phyloP scores from a whole-genome alignment of 2,888 invertebrate genomes.

The Ophion costatus region DNA sequence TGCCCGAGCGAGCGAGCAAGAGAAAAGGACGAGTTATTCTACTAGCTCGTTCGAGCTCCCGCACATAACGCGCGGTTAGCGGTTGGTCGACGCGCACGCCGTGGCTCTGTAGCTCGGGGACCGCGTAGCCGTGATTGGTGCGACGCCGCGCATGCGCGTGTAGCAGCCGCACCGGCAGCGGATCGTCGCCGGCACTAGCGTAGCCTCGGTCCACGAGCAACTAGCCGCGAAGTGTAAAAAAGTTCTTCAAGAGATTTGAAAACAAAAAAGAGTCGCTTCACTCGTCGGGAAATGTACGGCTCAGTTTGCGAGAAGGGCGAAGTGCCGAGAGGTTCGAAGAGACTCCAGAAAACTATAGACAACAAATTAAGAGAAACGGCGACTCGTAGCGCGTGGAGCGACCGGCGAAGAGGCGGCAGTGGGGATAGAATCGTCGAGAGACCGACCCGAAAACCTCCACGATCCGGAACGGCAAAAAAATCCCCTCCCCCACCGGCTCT shows the following conservation, averaged over 20 bases:
- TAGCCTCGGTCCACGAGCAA: neutral
- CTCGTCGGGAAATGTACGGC: neutral
- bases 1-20: constrained; percentile 63
- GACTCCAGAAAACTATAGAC: constrained; percentile 58
- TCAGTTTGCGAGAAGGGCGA: neutral
- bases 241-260: neutral
- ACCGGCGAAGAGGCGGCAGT: constrained; percentile 36
- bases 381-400: constrained; percentile 14
- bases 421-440: constrained; percentile 63
- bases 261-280: neutral
- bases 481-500: constrained; percentile 43
- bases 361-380: constrained; percentile 38
- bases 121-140: neutral
- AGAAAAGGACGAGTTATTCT: constrained; percentile 55
- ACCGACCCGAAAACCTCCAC: constrained; percentile 74
- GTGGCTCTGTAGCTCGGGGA: neutral
- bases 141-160: neutral
- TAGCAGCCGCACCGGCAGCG: neutral
- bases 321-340: constrained; percentile 35
- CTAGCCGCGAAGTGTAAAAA: neutral
- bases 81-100: neutral
- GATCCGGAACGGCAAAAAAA: constrained; percentile 70
- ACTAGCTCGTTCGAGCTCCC: too few relatives aligned
- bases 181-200: neutral
- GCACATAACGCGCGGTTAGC: neutral